Conservation (phyloP, 2,113 vertebrate genomes). For the Nothocercus julius region DNA sequence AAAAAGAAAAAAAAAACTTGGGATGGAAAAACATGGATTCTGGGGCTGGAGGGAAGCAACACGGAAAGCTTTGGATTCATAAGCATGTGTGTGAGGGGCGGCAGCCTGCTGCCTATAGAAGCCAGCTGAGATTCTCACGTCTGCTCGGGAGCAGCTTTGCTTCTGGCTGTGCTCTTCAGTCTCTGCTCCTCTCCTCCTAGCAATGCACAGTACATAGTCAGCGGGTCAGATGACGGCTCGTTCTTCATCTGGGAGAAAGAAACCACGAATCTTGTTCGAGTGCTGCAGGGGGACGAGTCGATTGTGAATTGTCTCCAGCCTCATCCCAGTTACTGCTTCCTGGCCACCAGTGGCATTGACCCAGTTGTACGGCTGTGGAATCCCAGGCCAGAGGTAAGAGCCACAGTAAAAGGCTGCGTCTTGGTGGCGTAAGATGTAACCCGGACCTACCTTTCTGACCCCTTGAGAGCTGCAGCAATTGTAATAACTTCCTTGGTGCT, state of each 20-base stretch:
- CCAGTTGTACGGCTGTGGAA: conserved; percentile 96
- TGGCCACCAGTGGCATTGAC: conserved; percentile 97
- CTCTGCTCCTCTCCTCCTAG: conserved; percentile 72
- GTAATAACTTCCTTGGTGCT: background rate
- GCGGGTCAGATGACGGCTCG: conserved; percentile 96
- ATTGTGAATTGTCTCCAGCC: conserved; percentile 99
- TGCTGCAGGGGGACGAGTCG: conserved; percentile 96
- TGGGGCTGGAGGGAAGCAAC: background rate
- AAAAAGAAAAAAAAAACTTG: background rate
- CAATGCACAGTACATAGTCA: conserved; percentile 97
- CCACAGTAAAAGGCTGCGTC: rapidly evolving
- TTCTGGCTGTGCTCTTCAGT: background rate
- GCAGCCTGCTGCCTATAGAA: background rate
- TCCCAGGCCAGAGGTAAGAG: conserved; percentile 91
- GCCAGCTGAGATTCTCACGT: background rate
- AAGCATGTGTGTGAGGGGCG: background rate
- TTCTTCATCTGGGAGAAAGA: conserved; percentile 99
- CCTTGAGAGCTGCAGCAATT: background rate
- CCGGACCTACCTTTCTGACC: rapidly evolving
- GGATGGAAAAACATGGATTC: background rate
- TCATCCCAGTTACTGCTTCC: conserved; percentile 96
- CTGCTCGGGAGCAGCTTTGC: background rate
- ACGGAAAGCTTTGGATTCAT: background rate
- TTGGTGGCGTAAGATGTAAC: rapidly evolving
- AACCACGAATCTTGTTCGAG: conserved; percentile 94